Evolutionary conservation across 2,113 vertebrate species (phyloP).

Genomic region (Laticauda colubrina): DNA sequence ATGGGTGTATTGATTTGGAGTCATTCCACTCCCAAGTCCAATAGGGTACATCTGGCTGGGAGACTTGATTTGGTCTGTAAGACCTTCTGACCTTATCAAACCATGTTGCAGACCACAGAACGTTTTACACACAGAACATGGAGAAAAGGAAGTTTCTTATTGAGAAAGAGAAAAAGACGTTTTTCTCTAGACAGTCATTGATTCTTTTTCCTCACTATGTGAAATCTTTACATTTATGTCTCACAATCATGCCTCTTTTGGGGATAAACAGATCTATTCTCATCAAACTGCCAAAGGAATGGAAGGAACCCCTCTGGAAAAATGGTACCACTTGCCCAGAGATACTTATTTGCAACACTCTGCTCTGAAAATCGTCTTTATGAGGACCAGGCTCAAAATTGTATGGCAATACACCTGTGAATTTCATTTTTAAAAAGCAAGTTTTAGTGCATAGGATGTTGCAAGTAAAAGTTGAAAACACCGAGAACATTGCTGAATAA

Average conservation of each 20-base stretch:
- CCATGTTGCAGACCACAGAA: background rate
- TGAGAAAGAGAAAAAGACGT: no score
- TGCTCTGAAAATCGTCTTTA: background rate
- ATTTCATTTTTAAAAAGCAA: no score
- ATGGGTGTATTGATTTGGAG: background rate
- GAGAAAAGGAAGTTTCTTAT: no score
- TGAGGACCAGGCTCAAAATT: background rate
- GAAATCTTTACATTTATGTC: background rate
- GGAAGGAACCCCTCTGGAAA: background rate
- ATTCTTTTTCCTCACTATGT: background rate
- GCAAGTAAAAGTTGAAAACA: background rate
- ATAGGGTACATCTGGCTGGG: background rate
- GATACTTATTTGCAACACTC: background rate
- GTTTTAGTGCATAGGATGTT: background rate
- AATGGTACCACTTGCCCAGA: background rate
- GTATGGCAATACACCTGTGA: background rate
- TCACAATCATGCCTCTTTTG: background rate
- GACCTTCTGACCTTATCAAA: background rate
- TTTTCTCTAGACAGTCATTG: background rate
- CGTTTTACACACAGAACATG: background rate
- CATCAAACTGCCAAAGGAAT: background rate
- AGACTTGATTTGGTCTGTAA: background rate
- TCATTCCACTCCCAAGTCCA: background rate
- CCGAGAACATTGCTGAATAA: background rate
- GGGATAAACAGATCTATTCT: slow-evolving; percentile 15